These are phyloP conservation scores for Oryzias dopingdopingensis DNA, from an alignment of 2,797 vertebrate species.

Conservation along the genomic window DNA sequence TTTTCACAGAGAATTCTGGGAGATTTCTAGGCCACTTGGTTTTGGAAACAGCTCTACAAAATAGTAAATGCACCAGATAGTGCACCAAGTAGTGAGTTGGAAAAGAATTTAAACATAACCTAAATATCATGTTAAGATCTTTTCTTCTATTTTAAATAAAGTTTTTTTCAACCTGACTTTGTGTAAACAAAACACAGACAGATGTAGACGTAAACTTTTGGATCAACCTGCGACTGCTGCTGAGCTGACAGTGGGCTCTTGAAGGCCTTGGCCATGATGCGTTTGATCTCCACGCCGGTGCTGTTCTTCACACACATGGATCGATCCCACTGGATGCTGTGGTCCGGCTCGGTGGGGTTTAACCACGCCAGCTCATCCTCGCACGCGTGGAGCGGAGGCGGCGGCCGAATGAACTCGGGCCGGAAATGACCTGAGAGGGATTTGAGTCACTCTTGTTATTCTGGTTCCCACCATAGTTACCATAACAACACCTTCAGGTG, in stretches of 20 bases:
- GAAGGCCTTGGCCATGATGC: slow-evolving; percentile 98
- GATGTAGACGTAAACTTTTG: no score
- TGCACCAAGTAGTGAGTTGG: no score
- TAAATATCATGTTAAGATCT: no score
- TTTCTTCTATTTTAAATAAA: no score
- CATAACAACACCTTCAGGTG: slow-evolving; percentile 9
- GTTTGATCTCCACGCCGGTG: slow-evolving; percentile 94
- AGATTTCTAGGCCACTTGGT: no score
- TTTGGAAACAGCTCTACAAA: no score
- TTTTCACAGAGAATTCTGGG: no score
- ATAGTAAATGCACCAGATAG: no score
- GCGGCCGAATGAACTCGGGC: slow-evolving; percentile 94
- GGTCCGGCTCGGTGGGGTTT: slow-evolving; percentile 94
- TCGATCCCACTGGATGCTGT: slow-evolving; percentile 92
- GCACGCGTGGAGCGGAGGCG: slow-evolving; percentile 91
- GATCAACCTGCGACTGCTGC: slow-evolving; percentile 89
- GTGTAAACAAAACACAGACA: no score
- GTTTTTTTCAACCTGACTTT: no score
- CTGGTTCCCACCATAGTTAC: neutral
- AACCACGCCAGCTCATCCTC: slow-evolving; percentile 96
- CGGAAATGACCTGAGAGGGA: slow-evolving; percentile 88
- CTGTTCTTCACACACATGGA: slow-evolving; percentile 97
- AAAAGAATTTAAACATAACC: no score
- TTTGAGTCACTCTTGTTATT: neutral
- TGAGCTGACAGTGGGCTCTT: slow-evolving; percentile 95